A percentile compares a stretch with the other conserved stretches of the same genome.
Evolutionary conservation across 2,888 invertebrate species (phyloP).

Genomic region (Dicranocentrus wangi): DNA sequence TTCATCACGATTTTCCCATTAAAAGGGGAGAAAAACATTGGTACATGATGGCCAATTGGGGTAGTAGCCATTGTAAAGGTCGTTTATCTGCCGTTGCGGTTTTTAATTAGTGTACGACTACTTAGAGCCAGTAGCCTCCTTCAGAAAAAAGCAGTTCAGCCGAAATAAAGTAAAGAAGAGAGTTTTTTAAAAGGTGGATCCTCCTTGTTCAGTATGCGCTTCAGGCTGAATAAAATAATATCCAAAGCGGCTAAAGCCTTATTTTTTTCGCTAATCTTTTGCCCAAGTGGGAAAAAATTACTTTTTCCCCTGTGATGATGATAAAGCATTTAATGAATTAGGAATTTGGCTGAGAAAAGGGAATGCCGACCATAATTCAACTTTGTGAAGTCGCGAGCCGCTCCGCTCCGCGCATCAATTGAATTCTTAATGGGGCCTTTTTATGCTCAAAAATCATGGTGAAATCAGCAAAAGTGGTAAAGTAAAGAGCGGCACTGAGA

Average conservation of each 20-base stretch:
- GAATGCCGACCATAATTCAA: conserved; percentile 42
- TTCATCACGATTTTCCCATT: conserved; percentile 61
- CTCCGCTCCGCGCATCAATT: no score
- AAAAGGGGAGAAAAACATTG: conserved; percentile 36
- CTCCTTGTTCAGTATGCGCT: no score
- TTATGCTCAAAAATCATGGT: conserved; percentile 21
- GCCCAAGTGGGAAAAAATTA: conserved; percentile 8
- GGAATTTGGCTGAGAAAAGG: conserved; percentile 17
- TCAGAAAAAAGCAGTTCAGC: conserved; percentile 19
- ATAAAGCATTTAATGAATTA: conserved; percentile 48
- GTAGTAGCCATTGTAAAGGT: conserved; percentile 29
- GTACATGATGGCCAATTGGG: no score
- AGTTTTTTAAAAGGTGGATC: no score
- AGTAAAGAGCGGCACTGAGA: conserved; percentile 39
- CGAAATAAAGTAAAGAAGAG: no score
- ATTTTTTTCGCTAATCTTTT: no score
- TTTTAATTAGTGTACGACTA: conserved; percentile 50
- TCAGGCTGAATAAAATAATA: no score
- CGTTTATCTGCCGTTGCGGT: conserved; percentile 45
- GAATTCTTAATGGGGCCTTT: no score
- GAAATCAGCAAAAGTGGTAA: conserved; percentile 39
- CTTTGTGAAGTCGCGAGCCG: no score
- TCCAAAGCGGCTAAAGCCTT: no score
- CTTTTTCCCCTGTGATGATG: no score
- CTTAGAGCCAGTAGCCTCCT: no score